Evolutionary conservation across 2,797 vertebrate species (phyloP), one percentile per base, ranked within the genome.

Genomic region (Fratercula arctica): DNA sequence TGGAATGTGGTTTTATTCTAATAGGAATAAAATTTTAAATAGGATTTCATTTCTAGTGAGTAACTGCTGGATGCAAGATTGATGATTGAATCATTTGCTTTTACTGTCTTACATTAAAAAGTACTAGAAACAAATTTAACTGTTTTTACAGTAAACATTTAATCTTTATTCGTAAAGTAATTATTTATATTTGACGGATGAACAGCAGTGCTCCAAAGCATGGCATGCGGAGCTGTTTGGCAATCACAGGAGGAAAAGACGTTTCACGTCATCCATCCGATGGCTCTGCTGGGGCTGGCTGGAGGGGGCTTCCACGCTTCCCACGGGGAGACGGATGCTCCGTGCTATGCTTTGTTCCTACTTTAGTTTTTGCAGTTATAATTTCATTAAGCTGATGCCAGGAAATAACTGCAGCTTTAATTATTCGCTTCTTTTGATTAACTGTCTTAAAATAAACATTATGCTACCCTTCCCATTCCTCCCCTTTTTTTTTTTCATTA

Each of bases 131-230:
- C 54, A 76, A 90, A 94, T 95, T 74, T 96, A 95, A 95, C 95
- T 97, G 95, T 88, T 96, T 93, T 97, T 96, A 94, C 79, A 92
- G 88, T 92, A 94, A 97, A 90, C 91, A 93, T 96, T 95, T 95
- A 84, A 90, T 97, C 93, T 93, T 96, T 88, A 67, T 90, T 96
- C 3, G 24, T 80, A 88, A 67, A 85, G 90, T 73, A 84, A 79
- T 97, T 92, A 94, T 96, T 96, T 96, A 56, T 73, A 29, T 69
- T 48, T 89, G 95, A 92, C 2, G 43, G 74, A 66, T 39, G 82
- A 85, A 43, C 41, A 50, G 63, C 7, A 73, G 63, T 25, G 67
- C 88, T 94, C 41, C 85, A 73, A 66, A 95, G 80, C 61, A 43
- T 46, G 66, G 76, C 37, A 6, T 19, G 89, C 4, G 50, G 77